Evolutionary conservation across 2,797 vertebrate genomes (phyloP).

Genomic region (Lagodon rhomboides): DNA sequence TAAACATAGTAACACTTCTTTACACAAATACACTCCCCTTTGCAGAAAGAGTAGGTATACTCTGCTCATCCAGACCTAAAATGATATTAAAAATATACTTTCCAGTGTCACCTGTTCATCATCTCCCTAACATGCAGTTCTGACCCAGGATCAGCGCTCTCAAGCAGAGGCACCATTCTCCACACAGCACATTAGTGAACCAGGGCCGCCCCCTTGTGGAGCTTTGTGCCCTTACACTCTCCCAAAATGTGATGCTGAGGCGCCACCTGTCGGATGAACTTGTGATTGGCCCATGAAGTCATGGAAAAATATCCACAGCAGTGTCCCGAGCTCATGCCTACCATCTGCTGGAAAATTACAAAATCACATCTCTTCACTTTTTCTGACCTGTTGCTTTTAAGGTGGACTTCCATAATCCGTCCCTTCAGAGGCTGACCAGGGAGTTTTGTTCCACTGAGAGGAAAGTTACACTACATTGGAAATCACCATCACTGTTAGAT

Average conservation of each 20-base stretch:
- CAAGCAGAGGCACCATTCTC: background rate
- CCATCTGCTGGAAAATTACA: slow-evolving; percentile 71
- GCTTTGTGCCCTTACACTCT: rapidly evolving
- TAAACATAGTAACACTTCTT: too few species aligned
- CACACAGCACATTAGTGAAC: background rate
- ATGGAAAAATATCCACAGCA: background rate
- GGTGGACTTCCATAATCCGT: slow-evolving; percentile 67
- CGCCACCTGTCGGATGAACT: slow-evolving; percentile 54
- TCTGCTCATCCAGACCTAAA: too few species aligned
- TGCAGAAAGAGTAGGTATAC: too few species aligned
- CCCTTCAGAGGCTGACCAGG: background rate
- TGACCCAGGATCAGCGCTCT: background rate
- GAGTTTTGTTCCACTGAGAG: background rate
- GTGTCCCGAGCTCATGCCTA: background rate
- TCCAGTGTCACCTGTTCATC: background rate
- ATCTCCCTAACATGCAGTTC: background rate
- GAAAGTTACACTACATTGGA: background rate
- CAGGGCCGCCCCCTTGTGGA: slow-evolving; percentile 9
- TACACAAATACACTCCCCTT: too few species aligned
- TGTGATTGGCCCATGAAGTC: rapidly evolving
- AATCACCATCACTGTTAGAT: background rate
- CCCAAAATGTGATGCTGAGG: slow-evolving; percentile 20
- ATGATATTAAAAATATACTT: too few species aligned
- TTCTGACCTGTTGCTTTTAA: slow-evolving; percentile 70
- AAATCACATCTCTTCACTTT: slow-evolving; percentile 1